Percentiles rank a stretch among this genome's conserved stretches.
phyloP scores from a whole-genome alignment of 2,888 invertebrate genomes.

The Meta bourneti region DNA sequence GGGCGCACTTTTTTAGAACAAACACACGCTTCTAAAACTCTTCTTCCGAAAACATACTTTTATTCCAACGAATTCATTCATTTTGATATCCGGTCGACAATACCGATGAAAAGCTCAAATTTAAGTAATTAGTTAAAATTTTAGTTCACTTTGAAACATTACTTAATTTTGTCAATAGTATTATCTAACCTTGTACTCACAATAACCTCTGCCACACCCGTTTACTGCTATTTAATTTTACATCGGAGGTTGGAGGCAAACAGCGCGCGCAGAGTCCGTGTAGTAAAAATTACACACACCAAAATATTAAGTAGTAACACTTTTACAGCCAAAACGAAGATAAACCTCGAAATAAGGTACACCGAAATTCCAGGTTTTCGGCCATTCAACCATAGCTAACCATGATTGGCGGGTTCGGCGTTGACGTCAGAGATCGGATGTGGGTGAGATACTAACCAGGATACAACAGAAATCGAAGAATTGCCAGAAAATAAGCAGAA shows the following conservation, averaged over 20 bases:
- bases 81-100: too few species aligned
- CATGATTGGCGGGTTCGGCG: slow-evolving; percentile 47
- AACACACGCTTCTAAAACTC: too few species aligned
- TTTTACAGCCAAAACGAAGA: slow-evolving; percentile 3
- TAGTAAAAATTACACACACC: too few species aligned
- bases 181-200: not conserved
- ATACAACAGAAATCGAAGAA: slow-evolving; percentile 67
- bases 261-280: not conserved
- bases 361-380: not conserved
- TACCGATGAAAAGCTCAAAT: too few species aligned
- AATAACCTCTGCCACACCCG: too few species aligned
- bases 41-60: too few species aligned
- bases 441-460: slow-evolving; percentile 71
- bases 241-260: not conserved
- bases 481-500: slow-evolving; percentile 46
- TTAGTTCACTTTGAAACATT: too few species aligned
- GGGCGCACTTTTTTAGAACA: too few species aligned
- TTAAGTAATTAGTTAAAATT: too few species aligned
- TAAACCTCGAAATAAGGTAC: slow-evolving; percentile 15
- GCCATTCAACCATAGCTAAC: slow-evolving; percentile 53
- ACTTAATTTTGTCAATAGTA: too few species aligned
- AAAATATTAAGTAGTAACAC: too few species aligned
- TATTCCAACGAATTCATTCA: too few species aligned
- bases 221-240: not conserved
- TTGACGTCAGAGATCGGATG: slow-evolving; percentile 72